Conservation (phyloP, 2,888 invertebrate genomes). For the Autographa gamma region DNA sequence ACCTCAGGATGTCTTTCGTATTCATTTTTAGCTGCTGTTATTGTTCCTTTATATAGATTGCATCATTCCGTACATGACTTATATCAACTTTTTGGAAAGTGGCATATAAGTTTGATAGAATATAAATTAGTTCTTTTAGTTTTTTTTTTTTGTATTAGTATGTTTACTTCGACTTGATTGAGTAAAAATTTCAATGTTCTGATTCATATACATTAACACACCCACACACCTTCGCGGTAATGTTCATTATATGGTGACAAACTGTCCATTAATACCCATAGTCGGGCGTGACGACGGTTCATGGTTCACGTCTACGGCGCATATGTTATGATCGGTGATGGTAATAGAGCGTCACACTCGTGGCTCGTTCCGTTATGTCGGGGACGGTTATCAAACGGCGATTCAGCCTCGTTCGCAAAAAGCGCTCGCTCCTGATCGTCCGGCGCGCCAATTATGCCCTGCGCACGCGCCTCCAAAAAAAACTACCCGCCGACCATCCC, state of each 20-base stretch:
- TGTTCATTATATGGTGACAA: slow-evolving; percentile 42
- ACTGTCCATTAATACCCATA: slow-evolving; percentile 37
- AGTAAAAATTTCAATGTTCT: slow-evolving; percentile 27
- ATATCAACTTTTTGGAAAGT: slow-evolving; percentile 36
- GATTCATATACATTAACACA: slow-evolving; percentile 36
- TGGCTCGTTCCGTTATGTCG: slow-evolving; percentile 59
- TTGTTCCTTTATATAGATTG: slow-evolving; percentile 62
- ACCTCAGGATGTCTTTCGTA: slow-evolving; percentile 65
- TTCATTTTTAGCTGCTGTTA: slow-evolving; percentile 63
- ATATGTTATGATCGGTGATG: slow-evolving; percentile 9
- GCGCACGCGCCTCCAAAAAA: slow-evolving; percentile 88
- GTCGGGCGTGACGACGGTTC: slow-evolving; percentile 26
- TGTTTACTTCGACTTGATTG: slow-evolving; percentile 7
- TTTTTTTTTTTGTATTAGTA: slow-evolving; percentile 28
- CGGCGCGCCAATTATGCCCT: slow-evolving; percentile 82
- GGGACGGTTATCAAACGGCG: slow-evolving; percentile 63
- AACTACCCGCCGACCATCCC: slow-evolving; percentile 78
- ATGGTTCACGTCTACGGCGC: slow-evolving; percentile 9
- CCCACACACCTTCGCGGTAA: slow-evolving; percentile 35
- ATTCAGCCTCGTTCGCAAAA: slow-evolving; percentile 65
- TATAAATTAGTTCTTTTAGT: slow-evolving; percentile 35
- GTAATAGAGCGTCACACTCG: slow-evolving; percentile 8
- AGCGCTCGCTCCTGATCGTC: slow-evolving; percentile 71
- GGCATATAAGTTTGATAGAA: slow-evolving; percentile 38
- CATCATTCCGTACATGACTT: slow-evolving; percentile 60